Evolutionary conservation across 2,888 invertebrate species (phyloP), one percentile per base, ranked within the genome.

Genomic region (Limnephilus rhombicus): DNA sequence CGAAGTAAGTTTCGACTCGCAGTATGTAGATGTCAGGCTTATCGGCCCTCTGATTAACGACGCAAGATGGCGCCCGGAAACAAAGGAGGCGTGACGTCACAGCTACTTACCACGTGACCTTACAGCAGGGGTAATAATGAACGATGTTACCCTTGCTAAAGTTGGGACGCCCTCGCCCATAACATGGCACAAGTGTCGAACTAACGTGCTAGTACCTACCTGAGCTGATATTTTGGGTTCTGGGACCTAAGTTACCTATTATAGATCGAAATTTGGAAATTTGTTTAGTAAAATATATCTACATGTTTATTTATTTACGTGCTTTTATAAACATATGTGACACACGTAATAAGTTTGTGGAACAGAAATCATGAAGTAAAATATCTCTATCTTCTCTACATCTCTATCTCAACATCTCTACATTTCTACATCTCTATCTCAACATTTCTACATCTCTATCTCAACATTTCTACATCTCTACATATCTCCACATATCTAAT

Each of bases 21-120:
- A 37, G 83, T 83, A 83, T 41, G 83, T 83, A 41, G 34, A 34
- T 34, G 83, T 37, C 86, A 68, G 68, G 68, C 86, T 86, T 86
- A 86, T 86, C 86, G 86, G 41, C 45, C 49, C 86, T 86, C 34
- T 86, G 86, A 86, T 86, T 86, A 86, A 86, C 86, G 86, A 86
- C 49, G 24, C 49, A 86, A 86, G 86, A 86, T 86, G 86, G 86
- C 86, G 86, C 49, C 45, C 86, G 86, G 86, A 86, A 86, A 86
- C 86, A 86, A 86, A 86, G 86, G 49, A 86, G 45, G 29, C 45
- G 49, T 86, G 49, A 86, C 86, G 86, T 86, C 86, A 86, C 86
- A 41, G 45, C n/a, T n/a, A 86, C 37, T 45, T 45, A 68, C 86
- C 29, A 7, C 18, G 86, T 86, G 86, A 86, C 86, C 86, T 86